Evolutionary conservation across 1,140 invertebrate genomes (phyloP), one percentile per base, ranked within the genome.

Genomic region (Heterodera schachtii): DNA sequence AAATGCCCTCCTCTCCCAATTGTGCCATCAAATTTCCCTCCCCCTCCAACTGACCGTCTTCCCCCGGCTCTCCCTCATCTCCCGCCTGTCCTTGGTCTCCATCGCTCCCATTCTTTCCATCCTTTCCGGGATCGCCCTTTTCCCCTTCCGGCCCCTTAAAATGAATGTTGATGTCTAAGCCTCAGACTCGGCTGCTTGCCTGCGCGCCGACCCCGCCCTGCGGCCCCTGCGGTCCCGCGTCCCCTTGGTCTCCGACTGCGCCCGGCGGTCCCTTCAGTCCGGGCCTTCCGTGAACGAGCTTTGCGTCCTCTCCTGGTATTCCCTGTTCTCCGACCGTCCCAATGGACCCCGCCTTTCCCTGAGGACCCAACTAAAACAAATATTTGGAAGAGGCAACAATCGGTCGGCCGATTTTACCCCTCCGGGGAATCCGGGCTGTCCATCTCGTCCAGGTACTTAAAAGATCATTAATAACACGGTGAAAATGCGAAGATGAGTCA

Each of bases 381-480:
- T 60, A 73, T 80, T 80, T 21, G 75, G 69, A 11, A 49, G 11
- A 80, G 46, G 73, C 43, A 21, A 19, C 41, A 60, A 75, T 31
- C n/a, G n/a, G n/a, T n/a, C n/a, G n/a, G n/a, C n/a, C n/a, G n/a
- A 44, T n/a, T 49, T 9, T 73, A 83, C 64, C 13, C 82, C 74
- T 47, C 81, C 81, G n/a, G 81, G 81, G 16, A 83, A 83, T 49
- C 82, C 81, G 21, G 81, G 81, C 52, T 83, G 81, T 49, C 86
- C 86, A 81, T 87, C 86, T 21, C 86, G 57, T 46, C 86, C 86
- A 49, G 84, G 81, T 49, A 82, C 77, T 52, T 82, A 85, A 7
- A 80, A 78, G 82, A n/a, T n/a, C n/a, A n/a, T n/a, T 82, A 84
- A 11, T 78, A 41, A 44, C 4, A 41, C 71, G 44, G 44, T 73